phyloP scores from a whole-genome alignment of 2,113 vertebrate genomes.

The Laterallus jamaicensis region DNA sequence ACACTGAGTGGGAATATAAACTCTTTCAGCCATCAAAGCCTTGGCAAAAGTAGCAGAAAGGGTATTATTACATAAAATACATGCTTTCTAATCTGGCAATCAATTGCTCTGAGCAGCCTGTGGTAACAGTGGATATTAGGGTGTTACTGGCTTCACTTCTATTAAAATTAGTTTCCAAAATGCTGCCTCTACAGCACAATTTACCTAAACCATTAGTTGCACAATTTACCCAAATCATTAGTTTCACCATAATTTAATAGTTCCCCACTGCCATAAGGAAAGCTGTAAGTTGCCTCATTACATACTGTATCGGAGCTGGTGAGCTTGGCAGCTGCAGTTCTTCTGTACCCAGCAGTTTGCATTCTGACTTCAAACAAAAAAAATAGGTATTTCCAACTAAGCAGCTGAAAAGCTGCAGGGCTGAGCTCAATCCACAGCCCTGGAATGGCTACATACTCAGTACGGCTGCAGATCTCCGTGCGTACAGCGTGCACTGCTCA shows the following conservation, averaged over 20 bases:
- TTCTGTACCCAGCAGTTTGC: neutral
- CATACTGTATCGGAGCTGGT: neutral
- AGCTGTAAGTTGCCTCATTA: neutral
- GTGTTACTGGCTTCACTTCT: neutral
- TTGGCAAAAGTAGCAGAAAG: neutral
- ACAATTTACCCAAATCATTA: neutral
- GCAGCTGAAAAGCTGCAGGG: constrained; percentile 5
- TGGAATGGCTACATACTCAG: neutral
- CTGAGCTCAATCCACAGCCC: neutral
- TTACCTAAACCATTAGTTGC: neutral
- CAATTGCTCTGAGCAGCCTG: neutral
- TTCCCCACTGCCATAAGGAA: neutral
- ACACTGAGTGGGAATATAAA: neutral
- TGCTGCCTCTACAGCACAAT: neutral
- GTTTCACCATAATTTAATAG: neutral
- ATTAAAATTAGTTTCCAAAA: neutral
- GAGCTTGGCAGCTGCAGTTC: neutral
- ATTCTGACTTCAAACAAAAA: neutral
- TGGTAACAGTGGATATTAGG: neutral
- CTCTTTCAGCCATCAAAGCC: neutral
- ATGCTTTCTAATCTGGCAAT: neutral
- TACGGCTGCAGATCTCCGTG: neutral
- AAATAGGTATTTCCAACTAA: neutral
- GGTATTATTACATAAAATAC: neutral
- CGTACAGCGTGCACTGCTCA: neutral